A percentile compares a stretch with the other conserved stretches of the same genome.
phyloP scores from a whole-genome alignment of 2,797 vertebrate genomes.

The Arremon aurantiirostris region DNA sequence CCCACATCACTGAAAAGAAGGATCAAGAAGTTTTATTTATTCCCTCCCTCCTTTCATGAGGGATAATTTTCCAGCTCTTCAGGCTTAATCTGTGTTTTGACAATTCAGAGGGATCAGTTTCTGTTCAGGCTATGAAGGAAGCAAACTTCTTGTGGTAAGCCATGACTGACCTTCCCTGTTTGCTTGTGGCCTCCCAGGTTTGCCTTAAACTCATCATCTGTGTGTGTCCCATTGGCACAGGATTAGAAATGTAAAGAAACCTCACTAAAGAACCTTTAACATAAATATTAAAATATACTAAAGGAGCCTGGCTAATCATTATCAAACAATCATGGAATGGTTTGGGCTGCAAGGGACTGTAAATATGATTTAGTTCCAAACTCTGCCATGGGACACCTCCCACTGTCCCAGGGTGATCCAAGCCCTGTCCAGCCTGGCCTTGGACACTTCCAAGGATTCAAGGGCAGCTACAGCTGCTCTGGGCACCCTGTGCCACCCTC shows the following conservation, averaged over 20 bases:
- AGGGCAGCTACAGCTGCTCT: too few species aligned
- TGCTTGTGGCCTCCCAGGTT: neutral
- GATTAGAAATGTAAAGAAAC: neutral
- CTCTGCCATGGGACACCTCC: neutral
- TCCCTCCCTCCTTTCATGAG: neutral
- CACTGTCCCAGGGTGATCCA: too few species aligned
- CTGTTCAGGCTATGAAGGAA: neutral
- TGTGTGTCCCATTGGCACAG: neutral
- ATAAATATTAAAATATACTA: neutral
- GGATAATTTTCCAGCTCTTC: neutral
- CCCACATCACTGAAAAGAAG: neutral
- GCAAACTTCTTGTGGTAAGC: neutral
- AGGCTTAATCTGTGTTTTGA: neutral
- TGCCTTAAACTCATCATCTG: neutral
- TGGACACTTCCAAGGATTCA: too few species aligned
- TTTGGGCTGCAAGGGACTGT: neutral
- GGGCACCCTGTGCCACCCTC: too few species aligned
- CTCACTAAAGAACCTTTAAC: neutral
- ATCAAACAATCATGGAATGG: neutral
- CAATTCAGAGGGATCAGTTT: neutral
- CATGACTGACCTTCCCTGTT: neutral
- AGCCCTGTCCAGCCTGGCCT: too few species aligned
- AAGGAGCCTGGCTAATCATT: neutral
- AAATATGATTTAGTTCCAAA: neutral
- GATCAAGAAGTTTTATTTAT: neutral